Percentiles rank a stretch among this genome's conserved stretches.
phyloP scores from a whole-genome alignment of 2,888 invertebrate species.

The Halictus ligatus region DNA sequence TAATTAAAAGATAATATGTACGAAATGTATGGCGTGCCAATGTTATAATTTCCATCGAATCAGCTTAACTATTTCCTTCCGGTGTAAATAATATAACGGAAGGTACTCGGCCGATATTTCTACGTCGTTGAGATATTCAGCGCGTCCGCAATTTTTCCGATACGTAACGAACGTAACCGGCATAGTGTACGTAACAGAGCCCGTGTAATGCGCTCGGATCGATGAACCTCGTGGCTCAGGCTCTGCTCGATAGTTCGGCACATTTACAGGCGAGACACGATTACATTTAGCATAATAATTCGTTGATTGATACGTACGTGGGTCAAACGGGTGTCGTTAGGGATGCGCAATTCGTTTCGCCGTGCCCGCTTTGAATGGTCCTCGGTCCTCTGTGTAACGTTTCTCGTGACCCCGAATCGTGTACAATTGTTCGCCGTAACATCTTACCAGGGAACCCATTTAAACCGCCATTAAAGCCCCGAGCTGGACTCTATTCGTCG shows the following conservation, averaged over 20 bases:
- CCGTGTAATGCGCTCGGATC: conserved; percentile 9
- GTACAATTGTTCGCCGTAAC: conserved; percentile 39
- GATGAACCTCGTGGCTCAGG: conserved; percentile 21
- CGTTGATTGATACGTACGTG: conserved; percentile 57
- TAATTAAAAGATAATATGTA: background rate
- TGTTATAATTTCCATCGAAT: background rate
- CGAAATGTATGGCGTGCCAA: background rate
- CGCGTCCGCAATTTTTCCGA: background rate
- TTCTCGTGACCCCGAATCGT: conserved; percentile 41
- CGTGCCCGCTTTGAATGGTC: conserved; percentile 30
- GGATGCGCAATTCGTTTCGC: conserved; percentile 56
- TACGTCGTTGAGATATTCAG: background rate
- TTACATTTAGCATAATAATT: conserved; percentile 56
- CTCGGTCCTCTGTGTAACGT: conserved; percentile 44
- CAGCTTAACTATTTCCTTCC: background rate
- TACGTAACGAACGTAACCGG: background rate
- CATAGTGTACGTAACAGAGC: background rate
- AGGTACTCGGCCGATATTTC: background rate
- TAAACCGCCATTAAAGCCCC: conserved; percentile 28
- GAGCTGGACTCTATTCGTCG: conserved; percentile 29
- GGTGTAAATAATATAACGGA: background rate
- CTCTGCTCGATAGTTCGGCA: conserved; percentile 35
- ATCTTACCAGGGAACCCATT: conserved; percentile 55
- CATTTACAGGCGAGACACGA: conserved; percentile 35
- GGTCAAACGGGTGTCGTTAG: conserved; percentile 49